Base-by-base conservation (phyloP, 2,888 invertebrate species). In the Argyra leucocephala region DNA sequence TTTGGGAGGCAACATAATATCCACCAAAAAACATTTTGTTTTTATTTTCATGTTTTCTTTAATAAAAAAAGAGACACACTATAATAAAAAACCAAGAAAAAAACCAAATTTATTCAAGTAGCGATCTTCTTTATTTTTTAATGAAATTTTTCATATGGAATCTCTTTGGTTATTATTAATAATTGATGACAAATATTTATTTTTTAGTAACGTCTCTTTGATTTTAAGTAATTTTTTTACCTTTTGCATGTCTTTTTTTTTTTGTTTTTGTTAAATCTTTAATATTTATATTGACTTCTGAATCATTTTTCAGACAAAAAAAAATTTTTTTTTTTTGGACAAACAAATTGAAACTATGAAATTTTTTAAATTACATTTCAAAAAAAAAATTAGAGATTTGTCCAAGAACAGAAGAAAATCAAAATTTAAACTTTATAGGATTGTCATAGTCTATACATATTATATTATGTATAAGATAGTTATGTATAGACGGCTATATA, bases 141-240 rank as follows among this genome's bases (percentile, higher is more conserved):
- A 15, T 48, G 48, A 48, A 48, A 48, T 48, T 48, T 48, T 48
- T 18, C 18, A 1, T 48, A 48, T 18, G 5, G 18, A 48, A n/a
- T n/a, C n/a, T n/a, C n/a, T n/a, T n/a, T 15, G 15, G 48, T 48
- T 48, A 48, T 48, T 48, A 48, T 48, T 48, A 48, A 48, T 48
- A 48, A 48, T 18, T 48, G 48, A 48, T 48, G 48, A 48, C 48
- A 48, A 48, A 48, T 37, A 48, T 48, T 48, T 48, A 48, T 48
- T 48, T 37, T 15, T 37, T 37, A 37, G 37, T 37, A 37, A 37
- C 37, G 37, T 37, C 48, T 48, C 48, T 48, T 48, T 18, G 48
- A 18, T 18, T 48, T 48, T 48, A 48, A 48, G 48, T 48, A 18
- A 48, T 48, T 48, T 48, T 48, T 9, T 37, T 37, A 15, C 5